These are phyloP conservation scores for Corythaixoides concolor DNA, from an alignment of 2,113 vertebrate genomes.

Conservation along the genomic window DNA sequence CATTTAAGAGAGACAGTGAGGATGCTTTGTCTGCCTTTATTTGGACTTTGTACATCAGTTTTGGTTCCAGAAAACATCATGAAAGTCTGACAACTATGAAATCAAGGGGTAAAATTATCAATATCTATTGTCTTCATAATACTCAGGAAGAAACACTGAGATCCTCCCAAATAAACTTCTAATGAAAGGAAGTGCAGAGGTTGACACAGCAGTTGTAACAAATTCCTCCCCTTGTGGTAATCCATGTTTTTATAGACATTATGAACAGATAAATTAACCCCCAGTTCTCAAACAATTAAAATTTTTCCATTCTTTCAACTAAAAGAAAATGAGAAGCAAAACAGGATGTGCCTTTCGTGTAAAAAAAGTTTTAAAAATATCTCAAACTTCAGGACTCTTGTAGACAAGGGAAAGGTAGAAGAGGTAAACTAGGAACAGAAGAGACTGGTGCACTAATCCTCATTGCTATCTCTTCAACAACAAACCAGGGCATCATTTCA, in stretches of 20 bases:
- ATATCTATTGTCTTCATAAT: neutral
- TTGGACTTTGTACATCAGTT: neutral
- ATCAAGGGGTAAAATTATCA: neutral
- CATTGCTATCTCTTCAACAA: neutral
- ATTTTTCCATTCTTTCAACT: neutral
- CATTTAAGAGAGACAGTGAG: neutral
- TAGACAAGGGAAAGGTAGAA: neutral
- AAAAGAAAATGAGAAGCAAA: neutral
- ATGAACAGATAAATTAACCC: neutral
- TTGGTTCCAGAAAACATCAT: neutral
- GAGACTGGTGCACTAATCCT: neutral
- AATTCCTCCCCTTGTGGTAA: neutral
- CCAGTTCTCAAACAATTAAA: neutral
- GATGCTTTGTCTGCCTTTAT: neutral
- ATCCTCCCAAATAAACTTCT: neutral
- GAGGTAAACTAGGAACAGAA: neutral
- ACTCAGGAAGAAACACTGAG: neutral
- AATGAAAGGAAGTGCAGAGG: neutral
- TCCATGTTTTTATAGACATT: neutral
- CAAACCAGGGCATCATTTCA: neutral
- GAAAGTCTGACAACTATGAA: neutral
- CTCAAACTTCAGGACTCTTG: neutral
- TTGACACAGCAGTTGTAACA: neutral
- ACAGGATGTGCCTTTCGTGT: neutral
- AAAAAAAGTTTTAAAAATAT: neutral